phyloP scores from a whole-genome alignment of 2,113 vertebrate species.

The Acanthochromis polyacanthus region DNA sequence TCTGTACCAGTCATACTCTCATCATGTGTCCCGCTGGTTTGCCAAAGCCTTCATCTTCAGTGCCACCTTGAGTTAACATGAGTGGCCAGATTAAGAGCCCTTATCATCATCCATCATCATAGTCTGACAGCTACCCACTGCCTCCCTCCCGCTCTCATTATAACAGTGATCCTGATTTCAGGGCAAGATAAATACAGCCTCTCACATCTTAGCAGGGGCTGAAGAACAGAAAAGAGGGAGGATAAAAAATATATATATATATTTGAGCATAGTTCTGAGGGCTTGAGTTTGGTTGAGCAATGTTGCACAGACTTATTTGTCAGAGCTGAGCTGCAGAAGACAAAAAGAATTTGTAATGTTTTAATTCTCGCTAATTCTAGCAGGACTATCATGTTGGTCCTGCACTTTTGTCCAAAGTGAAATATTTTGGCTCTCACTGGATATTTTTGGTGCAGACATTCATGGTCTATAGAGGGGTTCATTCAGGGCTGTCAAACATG shows the following conservation, averaged over 20 bases:
- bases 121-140: slow-evolving; percentile 24
- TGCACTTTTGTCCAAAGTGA: no score
- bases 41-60: slow-evolving; percentile 56
- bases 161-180: slow-evolving; percentile 43
- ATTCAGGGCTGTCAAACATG: no score
- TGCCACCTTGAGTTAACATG: slow-evolving; percentile 31
- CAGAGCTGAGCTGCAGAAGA: neutral
- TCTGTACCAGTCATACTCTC: slow-evolving; percentile 45
- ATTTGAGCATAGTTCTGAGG: neutral
- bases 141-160: slow-evolving; percentile 18
- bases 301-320: neutral
- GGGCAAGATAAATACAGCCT: slow-evolving; percentile 39
- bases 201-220: slow-evolving; percentile 28
- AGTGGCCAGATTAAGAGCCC: slow-evolving; percentile 41
- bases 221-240: slow-evolving; percentile 5
- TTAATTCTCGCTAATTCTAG: neutral
- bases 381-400: no score
- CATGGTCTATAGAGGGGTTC: no score
- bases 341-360: neutral
- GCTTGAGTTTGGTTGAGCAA: neutral
- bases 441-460: no score
- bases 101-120: slow-evolving; percentile 2
- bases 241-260: neutral
- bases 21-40: slow-evolving; percentile 53
- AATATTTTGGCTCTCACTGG: no score